Evolutionary conservation across 2,797 vertebrate genomes (phyloP), one percentile per base, ranked within the genome.

Genomic region (Enteromius radiatus): DNA sequence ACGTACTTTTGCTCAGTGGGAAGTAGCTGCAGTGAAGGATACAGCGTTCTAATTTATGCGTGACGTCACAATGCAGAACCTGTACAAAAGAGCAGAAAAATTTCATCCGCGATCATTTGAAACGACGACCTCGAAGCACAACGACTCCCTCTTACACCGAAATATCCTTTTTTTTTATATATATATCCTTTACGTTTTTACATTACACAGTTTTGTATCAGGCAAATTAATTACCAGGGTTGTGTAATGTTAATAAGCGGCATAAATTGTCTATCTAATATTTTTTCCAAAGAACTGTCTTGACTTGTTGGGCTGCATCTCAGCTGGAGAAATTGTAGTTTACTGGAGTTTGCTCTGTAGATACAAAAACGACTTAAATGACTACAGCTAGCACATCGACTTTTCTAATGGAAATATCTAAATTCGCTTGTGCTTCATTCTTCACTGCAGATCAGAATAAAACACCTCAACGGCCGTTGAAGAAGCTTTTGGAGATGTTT

Each of bases 91-190:
- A 28, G 5, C 28, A 10, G 8, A 56, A 56, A 54, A n/a, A n/a
- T n/a, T n/a, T n/a, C n/a, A 21, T 7, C 41, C 11, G 11, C 41
- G 2, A 21, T 52, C 6, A 6, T 19, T 52, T 52, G 8, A 19
- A 52, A 21, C 6, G 8, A 26, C n/a, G 26, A 26, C n/a, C n/a
- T n/a, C 12, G 12, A 0, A 1, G 3, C 1, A 3, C 1, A 26
- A 3, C n/a, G 23, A 26, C 11, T 26, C 5, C 8, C 52, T 63
- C 59, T 31, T 6, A 17, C 28, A 14, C 12, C 11, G 9, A 23
- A 56, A 28, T 23, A 56, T 54, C 21, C 52, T 52, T 21, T 19
- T 52, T 21, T 21, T n/a, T n/a, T n/a, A n/a, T n/a, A n/a, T n/a
- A n/a, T 28, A 21, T 52, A 52, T 21, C 17, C 19, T n/a, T 54